Evolutionary conservation across 2,113 vertebrate genomes (phyloP).

Genomic region (Zapornia atra): DNA sequence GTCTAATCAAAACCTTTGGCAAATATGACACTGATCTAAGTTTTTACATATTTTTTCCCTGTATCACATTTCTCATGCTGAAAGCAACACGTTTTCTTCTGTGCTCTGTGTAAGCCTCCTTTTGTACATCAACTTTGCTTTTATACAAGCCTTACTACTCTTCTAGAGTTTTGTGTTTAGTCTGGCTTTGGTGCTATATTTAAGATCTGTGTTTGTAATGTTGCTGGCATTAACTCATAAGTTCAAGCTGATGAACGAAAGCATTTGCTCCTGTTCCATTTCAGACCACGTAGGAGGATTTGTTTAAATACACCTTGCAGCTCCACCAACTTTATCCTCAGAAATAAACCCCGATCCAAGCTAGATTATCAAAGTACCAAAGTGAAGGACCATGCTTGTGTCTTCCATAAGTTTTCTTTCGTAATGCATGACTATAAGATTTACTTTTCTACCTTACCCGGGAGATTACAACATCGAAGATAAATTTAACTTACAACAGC

Average conservation of each 20-base stretch:
- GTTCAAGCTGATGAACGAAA: not conserved
- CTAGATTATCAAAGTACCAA: not conserved
- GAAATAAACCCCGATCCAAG: not conserved
- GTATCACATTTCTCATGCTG: not conserved
- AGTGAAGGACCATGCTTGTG: not conserved
- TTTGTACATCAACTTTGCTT: not conserved
- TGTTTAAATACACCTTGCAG: not conserved
- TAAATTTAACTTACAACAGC: not conserved
- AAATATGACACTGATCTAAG: not conserved
- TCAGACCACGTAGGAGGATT: not conserved
- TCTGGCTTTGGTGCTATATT: not conserved
- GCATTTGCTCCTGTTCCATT: slow-evolving; percentile 15
- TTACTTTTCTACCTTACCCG: not conserved
- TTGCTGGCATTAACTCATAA: not conserved
- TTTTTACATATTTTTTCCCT: not conserved
- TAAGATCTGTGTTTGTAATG: not conserved
- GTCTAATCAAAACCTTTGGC: not conserved
- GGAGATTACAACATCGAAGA: not conserved
- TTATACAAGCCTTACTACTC: not conserved
- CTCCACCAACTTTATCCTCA: not conserved
- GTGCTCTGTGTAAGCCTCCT: not conserved
- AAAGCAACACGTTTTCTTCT: not conserved
- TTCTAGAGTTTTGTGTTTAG: slow-evolving; percentile 9
- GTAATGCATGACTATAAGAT: not conserved
- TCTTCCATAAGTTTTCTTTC: not conserved